Conservation (phyloP, 2,888 invertebrate genomes). For the Diploptera punctata region DNA sequence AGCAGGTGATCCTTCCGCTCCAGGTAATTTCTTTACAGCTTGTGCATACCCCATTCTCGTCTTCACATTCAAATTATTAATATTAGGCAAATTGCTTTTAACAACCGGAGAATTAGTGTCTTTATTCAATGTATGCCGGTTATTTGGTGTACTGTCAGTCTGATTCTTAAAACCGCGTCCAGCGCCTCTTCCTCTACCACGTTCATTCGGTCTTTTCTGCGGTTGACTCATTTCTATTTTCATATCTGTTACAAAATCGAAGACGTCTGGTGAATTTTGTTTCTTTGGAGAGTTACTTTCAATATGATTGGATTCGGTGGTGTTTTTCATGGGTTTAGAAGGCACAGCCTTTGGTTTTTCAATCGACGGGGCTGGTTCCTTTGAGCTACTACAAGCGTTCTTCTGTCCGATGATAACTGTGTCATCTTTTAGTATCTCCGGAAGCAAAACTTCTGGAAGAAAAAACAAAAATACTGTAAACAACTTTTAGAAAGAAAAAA, state of each 20-base stretch:
- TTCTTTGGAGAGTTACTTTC: background rate
- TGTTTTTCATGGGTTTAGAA: background rate
- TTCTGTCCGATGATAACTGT: background rate
- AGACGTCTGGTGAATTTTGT: slow-evolving; percentile 37
- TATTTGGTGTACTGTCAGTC: background rate
- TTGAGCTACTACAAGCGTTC: background rate
- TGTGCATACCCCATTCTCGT: slow-evolving; percentile 11
- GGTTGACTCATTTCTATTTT: slow-evolving; percentile 43
- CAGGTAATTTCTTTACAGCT: slow-evolving; percentile 18
- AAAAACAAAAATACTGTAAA: too few relatives aligned
- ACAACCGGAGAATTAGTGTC: too few relatives aligned
- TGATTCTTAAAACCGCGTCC: background rate
- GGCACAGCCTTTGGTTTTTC: background rate
- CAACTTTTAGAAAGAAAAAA: too few relatives aligned
- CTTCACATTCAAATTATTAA: background rate
- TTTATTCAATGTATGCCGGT: background rate
- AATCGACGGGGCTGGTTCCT: background rate
- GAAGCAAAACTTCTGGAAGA: slow-evolving; percentile 42
- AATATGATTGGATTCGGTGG: slow-evolving; percentile 6
- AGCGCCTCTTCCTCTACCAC: background rate
- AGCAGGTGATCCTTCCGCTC: too few relatives aligned
- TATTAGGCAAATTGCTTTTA: background rate
- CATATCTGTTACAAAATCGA: slow-evolving; percentile 43
- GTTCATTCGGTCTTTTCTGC: background rate
- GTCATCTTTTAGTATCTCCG: slow-evolving; percentile 38